Evolutionary conservation across 2,888 invertebrate species (phyloP), one percentile per base, ranked within the genome.

Genomic region (Neuroscelio doddi): DNA sequence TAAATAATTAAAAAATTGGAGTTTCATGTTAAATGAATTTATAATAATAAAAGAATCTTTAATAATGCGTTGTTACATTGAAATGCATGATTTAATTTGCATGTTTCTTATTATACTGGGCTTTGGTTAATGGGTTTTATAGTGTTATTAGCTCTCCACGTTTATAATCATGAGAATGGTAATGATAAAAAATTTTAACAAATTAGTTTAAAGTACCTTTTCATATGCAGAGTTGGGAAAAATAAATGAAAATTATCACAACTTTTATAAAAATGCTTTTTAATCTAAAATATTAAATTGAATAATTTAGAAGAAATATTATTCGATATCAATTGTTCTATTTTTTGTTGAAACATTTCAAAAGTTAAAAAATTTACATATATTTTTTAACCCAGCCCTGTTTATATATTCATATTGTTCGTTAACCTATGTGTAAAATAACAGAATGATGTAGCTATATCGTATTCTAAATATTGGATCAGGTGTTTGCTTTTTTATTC

Each of bases 21-120:
- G n/a, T n/a, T n/a, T n/a, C n/a, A n/a, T n/a, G n/a, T 21, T 3
- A 21, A 21, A 21, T 2, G 3, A 3, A 21, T 21, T 47, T 36
- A 29, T 42, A 38, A 29, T 15, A 32, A 27, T 44, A 36, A 32
- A 9, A 4, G 9, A 15, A 17, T 16, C 45, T 29, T 51, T 10
- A 46, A 51, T 34, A 46, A 41, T 15, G 45, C 50, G 26, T 49
- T 14, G 30, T 24, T 30, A 47, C 21, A 46, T 42, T 32, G 5
- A 46, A 52, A 17, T 59, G 59, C 59, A 59, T 59, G 59, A 46
- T 21, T 21, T 8, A 10, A 39, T 27, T 52, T 47, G 59, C 59
- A 59, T 59, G 59, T 42, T 34, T 59, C 24, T 55, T 39, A 55
- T 32, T 42, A 51, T 10, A 39, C 24, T 50, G 32, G n/a, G n/a